Evolutionary conservation across 2,888 invertebrate genomes (phyloP).

Genomic region (Lysandra bellargus): DNA sequence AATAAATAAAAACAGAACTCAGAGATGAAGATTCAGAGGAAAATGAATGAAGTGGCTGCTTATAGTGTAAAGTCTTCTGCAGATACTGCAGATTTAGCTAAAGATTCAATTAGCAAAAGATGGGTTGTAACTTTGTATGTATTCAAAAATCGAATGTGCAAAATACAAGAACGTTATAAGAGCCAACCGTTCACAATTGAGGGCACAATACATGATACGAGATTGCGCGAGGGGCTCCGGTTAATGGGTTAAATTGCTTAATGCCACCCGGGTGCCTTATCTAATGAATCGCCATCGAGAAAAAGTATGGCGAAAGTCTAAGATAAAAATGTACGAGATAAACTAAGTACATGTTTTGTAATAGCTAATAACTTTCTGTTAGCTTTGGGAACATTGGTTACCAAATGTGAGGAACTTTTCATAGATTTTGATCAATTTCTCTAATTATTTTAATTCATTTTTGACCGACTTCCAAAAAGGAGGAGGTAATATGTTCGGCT

Average conservation of each 20-base stretch:
- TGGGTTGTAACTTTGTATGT: too few relatives aligned
- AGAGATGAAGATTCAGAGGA: not conserved
- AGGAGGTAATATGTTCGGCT: too few relatives aligned
- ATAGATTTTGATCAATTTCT: not conserved
- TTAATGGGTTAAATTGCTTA: constrained; percentile 68
- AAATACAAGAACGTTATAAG: constrained; percentile 3
- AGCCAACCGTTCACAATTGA: not conserved
- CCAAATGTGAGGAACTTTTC: not conserved
- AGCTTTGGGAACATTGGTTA: not conserved
- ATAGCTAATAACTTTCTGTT: not conserved
- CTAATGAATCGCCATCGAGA: constrained; percentile 52
- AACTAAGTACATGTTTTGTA: constrained; percentile 11
- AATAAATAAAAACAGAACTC: not conserved
- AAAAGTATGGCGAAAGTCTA: constrained; percentile 37
- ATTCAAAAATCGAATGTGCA: not conserved
- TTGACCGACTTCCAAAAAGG: too few relatives aligned
- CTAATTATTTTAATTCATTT: not conserved
- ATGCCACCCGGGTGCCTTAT: constrained; percentile 65
- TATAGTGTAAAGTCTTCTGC: not conserved
- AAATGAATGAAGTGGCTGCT: not conserved
- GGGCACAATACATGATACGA: constrained; percentile 38
- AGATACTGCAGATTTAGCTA: not conserved
- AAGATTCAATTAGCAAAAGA: not conserved
- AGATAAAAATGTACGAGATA: constrained; percentile 28
- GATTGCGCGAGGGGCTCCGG: constrained; percentile 44